Base-by-base conservation (phyloP, 2,797 vertebrate species). In the Emydoidea blandingii region DNA sequence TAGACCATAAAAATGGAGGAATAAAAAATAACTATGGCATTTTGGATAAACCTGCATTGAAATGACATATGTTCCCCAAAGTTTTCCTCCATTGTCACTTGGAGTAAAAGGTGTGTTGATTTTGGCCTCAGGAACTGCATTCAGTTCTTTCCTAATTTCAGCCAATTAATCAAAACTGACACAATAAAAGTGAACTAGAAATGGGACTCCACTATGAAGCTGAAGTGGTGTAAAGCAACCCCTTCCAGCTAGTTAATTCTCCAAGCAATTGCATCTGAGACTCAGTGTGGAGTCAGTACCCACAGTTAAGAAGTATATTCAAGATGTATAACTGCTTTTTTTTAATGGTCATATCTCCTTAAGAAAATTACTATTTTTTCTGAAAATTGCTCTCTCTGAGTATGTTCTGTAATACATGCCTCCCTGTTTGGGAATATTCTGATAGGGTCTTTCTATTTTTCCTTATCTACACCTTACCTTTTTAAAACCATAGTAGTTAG, bases 161-260 rank as follows among this genome's bases (percentile, higher is more conserved):
- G 47, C 52, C 68, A n/a, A 92, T 93, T 92, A 95, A 96, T 94
- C 89, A 96, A 85, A 95, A 53, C 54, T 94, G 85, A 81, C 74
- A 91, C 80, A 87, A 41, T 21, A 86, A 57, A 97, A 94, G 68
- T 34, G 57, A 95, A 79, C 25, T 62, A 90, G 83, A 93, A 94
- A 23, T 41, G 14, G 19, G 49, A 81, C 68, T 54, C 50, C 11
- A 81, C 49, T 41, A 12, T 41, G 52, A 86, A 90, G 49, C 34
- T 72, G 62, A 72, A 49, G 5, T 59, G 2, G 6, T 5, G 4
- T 74, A 88, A 82, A 5, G 37, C 53, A 62, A 62, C 47, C 10
- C 31, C 19, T 96, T 74, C 15, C 50, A 86, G 53, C 12, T 86
- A 65, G 5, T 27, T 72, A 72, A 57, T 7, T 11, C 83, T 90